Conservation (phyloP, 2,888 invertebrate species). For the Seladonia tumulorum region DNA sequence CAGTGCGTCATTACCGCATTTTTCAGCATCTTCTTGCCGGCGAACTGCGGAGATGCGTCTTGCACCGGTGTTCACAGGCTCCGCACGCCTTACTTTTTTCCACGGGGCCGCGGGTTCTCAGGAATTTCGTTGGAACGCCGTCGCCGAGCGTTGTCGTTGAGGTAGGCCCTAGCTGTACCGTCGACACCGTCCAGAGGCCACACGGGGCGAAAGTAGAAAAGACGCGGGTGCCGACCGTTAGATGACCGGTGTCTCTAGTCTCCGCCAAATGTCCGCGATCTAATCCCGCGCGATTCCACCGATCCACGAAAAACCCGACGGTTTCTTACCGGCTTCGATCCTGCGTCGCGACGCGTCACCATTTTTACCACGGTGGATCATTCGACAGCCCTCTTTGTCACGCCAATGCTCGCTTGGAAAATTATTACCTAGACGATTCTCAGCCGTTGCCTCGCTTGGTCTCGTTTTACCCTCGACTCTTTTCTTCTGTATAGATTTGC, state of each 20-base stretch:
- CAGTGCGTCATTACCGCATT: slow-evolving; percentile 84
- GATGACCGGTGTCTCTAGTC: slow-evolving; percentile 42
- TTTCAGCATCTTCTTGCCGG: slow-evolving; percentile 80
- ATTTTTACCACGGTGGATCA: background rate
- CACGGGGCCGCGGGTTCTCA: slow-evolving; percentile 73
- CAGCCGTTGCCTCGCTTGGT: background rate
- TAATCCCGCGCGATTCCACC: slow-evolving; percentile 1
- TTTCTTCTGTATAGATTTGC: too few relatives aligned
- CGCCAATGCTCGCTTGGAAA: background rate
- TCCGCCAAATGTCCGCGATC: slow-evolving; percentile 35
- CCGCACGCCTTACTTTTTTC: slow-evolving; percentile 75
- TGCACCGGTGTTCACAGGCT: slow-evolving; percentile 66
- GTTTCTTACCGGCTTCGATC: background rate
- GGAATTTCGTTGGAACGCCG: slow-evolving; percentile 82
- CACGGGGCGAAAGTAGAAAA: slow-evolving; percentile 62
- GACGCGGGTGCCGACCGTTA: slow-evolving; percentile 52
- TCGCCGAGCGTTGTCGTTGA: slow-evolving; percentile 75
- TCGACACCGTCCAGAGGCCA: slow-evolving; percentile 47
- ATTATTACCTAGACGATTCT: background rate
- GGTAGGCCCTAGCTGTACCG: slow-evolving; percentile 72
- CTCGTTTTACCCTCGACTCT: too few relatives aligned
- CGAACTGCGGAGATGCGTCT: slow-evolving; percentile 68
- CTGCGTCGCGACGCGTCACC: background rate
- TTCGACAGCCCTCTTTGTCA: background rate
- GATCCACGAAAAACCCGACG: slow-evolving; percentile 2